Evolutionary conservation across 2,888 invertebrate species (phyloP).

Genomic region (Trilocha varians): DNA sequence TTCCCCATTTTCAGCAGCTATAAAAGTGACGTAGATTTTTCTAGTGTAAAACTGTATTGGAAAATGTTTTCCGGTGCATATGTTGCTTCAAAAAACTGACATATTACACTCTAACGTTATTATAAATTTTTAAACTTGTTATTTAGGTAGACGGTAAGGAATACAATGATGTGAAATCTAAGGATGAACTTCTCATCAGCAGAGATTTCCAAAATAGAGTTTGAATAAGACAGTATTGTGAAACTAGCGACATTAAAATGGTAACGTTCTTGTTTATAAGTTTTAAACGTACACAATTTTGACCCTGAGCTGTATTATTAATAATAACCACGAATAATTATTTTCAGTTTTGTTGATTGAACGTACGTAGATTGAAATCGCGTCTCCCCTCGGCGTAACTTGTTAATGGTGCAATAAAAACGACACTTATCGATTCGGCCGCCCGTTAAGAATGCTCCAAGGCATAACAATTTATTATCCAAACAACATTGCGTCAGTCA

Average conservation of each 20-base stretch:
- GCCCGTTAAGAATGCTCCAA: constrained; percentile 58
- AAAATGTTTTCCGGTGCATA: no score
- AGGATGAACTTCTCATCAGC: no score
- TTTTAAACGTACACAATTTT: no score
- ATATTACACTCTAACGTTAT: no score
- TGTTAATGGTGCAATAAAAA: constrained; percentile 70
- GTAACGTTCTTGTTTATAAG: no score
- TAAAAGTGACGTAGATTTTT: constrained; percentile 34
- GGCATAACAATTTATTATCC: constrained; percentile 62
- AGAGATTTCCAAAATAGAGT: no score
- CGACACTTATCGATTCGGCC: constrained; percentile 65
- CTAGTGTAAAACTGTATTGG: constrained; percentile 5
- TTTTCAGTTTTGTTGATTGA: constrained; percentile 36
- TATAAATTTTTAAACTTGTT: no score
- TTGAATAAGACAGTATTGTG: no score
- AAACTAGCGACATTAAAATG: no score
- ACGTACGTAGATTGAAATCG: constrained; percentile 66
- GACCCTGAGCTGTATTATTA: background rate
- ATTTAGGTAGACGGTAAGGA: no score
- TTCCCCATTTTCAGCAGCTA: constrained; percentile 41
- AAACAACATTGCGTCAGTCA: constrained; percentile 59
- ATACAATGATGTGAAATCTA: no score
- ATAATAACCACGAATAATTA: background rate
- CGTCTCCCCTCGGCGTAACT: constrained; percentile 49
- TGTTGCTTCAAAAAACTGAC: no score